Percentiles rank a stretch among this genome's conserved stretches.
Evolutionary conservation across 1,140 invertebrate genomes (phyloP).

Genomic region (Araneus ventricosus): DNA sequence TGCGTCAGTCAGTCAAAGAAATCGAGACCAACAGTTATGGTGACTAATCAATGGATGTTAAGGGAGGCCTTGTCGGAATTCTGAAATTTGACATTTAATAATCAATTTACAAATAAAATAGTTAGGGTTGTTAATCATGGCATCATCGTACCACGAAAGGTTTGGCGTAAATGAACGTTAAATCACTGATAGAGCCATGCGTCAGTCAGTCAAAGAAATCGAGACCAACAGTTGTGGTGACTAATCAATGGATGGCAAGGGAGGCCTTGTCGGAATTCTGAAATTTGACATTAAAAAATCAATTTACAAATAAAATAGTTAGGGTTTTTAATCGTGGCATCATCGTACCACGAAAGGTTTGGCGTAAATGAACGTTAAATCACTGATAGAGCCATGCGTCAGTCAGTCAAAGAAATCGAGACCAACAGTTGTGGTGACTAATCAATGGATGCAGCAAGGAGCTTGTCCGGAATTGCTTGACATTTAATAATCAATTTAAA

Average conservation of each 20-base stretch:
- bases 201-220: background rate
- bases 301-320: no score
- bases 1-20: background rate
- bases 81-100: no score
- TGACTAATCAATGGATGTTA: background rate
- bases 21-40: background rate
- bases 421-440: background rate
- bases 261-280: no score
- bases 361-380: constrained; percentile 38
- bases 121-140: constrained; percentile 3
- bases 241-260: background rate
- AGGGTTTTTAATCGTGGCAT: constrained; percentile 6
- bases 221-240: background rate
- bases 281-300: no score
- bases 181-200: background rate
- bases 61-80: no score
- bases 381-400: background rate
- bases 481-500: no score
- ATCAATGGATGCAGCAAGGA: background rate
- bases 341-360: background rate
- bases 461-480: no score
- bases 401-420: background rate
- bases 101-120: no score
- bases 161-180: constrained; percentile 21
- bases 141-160: background rate